Percentiles rank a stretch among this genome's conserved stretches.
phyloP scores from a whole-genome alignment of 1,140 invertebrate species.

The Platyscapa corneri region DNA sequence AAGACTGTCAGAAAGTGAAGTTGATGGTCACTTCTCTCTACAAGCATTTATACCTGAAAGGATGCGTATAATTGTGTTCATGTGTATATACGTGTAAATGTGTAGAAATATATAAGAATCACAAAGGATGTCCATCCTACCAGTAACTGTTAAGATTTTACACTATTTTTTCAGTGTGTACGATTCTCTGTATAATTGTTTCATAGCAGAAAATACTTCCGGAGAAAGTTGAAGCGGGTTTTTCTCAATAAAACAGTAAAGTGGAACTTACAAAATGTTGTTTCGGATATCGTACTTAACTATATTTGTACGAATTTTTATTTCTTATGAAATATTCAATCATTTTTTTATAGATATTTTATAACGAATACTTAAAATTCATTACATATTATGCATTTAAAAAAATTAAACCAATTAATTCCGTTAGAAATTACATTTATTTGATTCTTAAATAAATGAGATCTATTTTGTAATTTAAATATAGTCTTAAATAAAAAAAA shows the following conservation, averaged over 20 bases:
- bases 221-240: not conserved
- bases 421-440: too few relatives aligned
- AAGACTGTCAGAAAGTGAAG: not conserved
- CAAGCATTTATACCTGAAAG: too few relatives aligned
- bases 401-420: too few relatives aligned
- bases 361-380: too few relatives aligned
- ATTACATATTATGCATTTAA: too few relatives aligned
- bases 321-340: not conserved
- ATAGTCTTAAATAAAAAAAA: too few relatives aligned
- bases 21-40: not conserved
- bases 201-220: not conserved
- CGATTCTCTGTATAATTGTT: constrained; percentile 32
- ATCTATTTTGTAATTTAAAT: too few relatives aligned
- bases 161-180: not conserved
- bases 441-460: too few relatives aligned
- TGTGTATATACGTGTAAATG: not conserved
- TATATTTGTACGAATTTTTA: not conserved
- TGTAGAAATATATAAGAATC: not conserved
- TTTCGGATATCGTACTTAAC: not conserved
- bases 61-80: too few relatives aligned
- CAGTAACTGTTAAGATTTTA: not conserved
- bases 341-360: too few relatives aligned
- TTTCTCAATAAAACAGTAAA: not conserved
- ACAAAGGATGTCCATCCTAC: not conserved
- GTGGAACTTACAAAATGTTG: not conserved